Evolutionary conservation across 2,797 vertebrate genomes (phyloP), one percentile per base, ranked within the genome.

Genomic region (Siniperca scherzeri): DNA sequence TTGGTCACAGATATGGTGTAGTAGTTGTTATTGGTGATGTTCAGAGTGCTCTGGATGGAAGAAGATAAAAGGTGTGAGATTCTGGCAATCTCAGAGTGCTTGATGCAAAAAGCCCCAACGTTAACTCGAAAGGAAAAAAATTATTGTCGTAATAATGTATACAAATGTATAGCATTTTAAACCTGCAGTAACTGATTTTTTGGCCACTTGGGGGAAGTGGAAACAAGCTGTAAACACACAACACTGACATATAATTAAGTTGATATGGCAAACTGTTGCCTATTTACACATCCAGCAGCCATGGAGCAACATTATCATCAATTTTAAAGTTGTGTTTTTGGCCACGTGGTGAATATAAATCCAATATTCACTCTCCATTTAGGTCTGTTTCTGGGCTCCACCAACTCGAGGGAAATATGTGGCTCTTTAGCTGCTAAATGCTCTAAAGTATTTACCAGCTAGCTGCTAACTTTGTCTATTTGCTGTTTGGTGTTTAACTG

Each of bases 11-110:
- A 96, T 77, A 99, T 96, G 42, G 98, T 95, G 53, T 99, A 99
- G 89, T 97, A 98, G 91, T 98, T 99, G 87, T 99, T 99, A 84
- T 99, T 99, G 0, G 97, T 99, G 93, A 99, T 99, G 93, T 99
- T 99, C 88, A 99, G 81, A 0, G 97, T 97, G 86, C 96, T 99
- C 98, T 99, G 91, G 7, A 60, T 40, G 69, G 59, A 46, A 42
- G 90, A 92, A 91, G n/a, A 74, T 3, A 52, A 55, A 70, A 44
- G 19, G 1, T 42, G 60, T 64, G 42, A 72, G 44, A 71, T 17
- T 75, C 7, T 69, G 40, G 12, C 3, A 65, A 17, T n/a, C 30
- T 30, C 30, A 27, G 0, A 40, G 25, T 0, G 4, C 1, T 27
- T 46, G 10, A 46, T 70, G 16, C 9, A 33, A 30, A 30, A 36